Base-by-base conservation (phyloP, 2,797 vertebrate genomes). In the Sebastes goodei region DNA sequence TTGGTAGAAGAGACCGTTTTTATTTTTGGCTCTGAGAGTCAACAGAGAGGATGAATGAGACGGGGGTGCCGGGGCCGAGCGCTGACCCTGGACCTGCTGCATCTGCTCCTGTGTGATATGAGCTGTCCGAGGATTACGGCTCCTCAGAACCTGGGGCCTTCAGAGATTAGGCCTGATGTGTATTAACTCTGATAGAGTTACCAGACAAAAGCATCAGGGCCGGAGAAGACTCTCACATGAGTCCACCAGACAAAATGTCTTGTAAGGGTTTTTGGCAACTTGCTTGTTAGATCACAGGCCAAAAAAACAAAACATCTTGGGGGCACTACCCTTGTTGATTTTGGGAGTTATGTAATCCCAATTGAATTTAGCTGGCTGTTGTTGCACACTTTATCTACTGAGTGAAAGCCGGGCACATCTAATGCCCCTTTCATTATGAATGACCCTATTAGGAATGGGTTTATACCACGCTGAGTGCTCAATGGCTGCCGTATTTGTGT, bases 61-160 rank as follows among this genome's bases (percentile, higher is more conserved):
- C 5, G 1, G 59, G 73, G 69, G 32, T 64, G 57, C 52, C 35
- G 25, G 30, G 63, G 61, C 60, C 6, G 12, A 71, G 69, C 4
- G 4, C 52, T 84, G 85, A 92, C 87, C 81, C 81, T 71, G 35
- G 77, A 85, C 80, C 77, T 76, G 74, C 82, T 57, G 60, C 35
- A 14, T 81, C 89, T 91, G 88, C 25, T 87, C 29, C 78, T 55
- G 82, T 85, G 85, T 86, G 92, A 93, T 93, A 92, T 80, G 86
- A 88, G 78, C 70, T 78, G 67, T 63, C 70, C 2, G 27, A 74
- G 66, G 89, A 89, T 89, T 89, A 85, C 0, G 7, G 61, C 66
- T 80, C 4, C 71, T 78, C 68, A 76, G 65, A 85, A 71, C 63
- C 66, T 27, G 42, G 46, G 71, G 62, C 73, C 77, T 81, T 75